A percentile compares a stretch with the other conserved stretches of the same genome.
Conservation (phyloP, 2,113 vertebrate genomes). For the Miniopterus natalensis region DNA sequence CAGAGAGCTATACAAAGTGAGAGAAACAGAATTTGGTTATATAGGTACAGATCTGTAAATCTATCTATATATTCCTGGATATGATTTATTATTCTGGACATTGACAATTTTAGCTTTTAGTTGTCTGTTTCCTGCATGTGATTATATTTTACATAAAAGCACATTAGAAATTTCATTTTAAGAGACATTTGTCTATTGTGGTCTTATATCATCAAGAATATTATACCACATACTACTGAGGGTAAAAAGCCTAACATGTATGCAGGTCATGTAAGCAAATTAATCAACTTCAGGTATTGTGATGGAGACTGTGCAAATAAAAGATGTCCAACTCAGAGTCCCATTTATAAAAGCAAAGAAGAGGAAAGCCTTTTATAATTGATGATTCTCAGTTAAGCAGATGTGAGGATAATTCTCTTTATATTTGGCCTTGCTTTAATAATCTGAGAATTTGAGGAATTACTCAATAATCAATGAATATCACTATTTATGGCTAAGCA, state of each 20-base stretch:
- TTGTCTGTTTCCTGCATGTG: neutral
- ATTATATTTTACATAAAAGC: neutral
- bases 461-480: neutral
- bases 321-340: neutral
- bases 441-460: neutral
- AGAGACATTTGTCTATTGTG: neutral
- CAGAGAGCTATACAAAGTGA: neutral
- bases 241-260: neutral
- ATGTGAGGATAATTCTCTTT: constrained; percentile 7
- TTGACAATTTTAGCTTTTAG: neutral
- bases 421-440: neutral
- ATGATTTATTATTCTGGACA: neutral
- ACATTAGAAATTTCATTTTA: neutral
- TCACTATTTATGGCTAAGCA: neutral
- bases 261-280: neutral
- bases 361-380: neutral
- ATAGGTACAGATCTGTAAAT: neutral
- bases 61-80: neutral
- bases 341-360: neutral
- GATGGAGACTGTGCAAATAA: neutral
- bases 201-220: neutral
- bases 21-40: neutral
- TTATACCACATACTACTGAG: neutral
- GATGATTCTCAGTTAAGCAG: constrained; percentile 17
- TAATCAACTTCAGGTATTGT: neutral